Evolutionary conservation across 2,797 vertebrate genomes (phyloP).

Genomic region (Enteromius treurensis): DNA sequence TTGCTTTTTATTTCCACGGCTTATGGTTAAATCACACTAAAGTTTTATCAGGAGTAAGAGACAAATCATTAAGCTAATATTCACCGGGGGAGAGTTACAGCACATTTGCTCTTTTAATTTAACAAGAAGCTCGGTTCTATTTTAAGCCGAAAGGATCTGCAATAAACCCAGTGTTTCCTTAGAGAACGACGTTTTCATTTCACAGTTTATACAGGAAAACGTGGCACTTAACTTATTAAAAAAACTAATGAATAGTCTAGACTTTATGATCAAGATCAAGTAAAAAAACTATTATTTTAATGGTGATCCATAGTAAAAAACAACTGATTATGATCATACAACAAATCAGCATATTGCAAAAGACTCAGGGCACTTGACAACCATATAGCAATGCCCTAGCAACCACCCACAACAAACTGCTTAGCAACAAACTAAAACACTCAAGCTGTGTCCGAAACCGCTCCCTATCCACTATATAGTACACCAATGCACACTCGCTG

Average conservation of each 20-base stretch:
- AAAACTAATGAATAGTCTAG: constrained; percentile 8
- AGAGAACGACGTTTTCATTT: neutral
- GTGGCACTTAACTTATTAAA: neutral
- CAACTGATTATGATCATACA: too few relatives aligned
- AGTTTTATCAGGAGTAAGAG: constrained; percentile 3
- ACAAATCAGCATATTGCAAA: too few relatives aligned
- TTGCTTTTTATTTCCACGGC: constrained; percentile 2
- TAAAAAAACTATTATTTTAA: too few relatives aligned
- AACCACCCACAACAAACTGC: neutral
- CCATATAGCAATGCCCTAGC: neutral
- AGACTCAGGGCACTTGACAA: too few relatives aligned
- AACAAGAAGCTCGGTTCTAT: neutral
- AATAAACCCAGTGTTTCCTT: neutral
- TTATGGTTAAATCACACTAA: constrained; percentile 24
- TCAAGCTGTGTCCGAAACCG: too few relatives aligned
- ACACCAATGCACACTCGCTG: too few relatives aligned
- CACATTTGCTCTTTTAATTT: constrained; percentile 18
- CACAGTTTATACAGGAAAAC: neutral
- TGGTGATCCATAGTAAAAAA: too few relatives aligned
- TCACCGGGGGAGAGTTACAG: neutral
- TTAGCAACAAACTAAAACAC: neutral
- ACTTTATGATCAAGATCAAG: neutral
- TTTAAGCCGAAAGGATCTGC: neutral
- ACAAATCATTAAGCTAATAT: constrained; percentile 7
- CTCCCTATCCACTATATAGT: too few relatives aligned